phyloP scores from a whole-genome alignment of 2,888 invertebrate species.

The Epistrophe eligans region DNA sequence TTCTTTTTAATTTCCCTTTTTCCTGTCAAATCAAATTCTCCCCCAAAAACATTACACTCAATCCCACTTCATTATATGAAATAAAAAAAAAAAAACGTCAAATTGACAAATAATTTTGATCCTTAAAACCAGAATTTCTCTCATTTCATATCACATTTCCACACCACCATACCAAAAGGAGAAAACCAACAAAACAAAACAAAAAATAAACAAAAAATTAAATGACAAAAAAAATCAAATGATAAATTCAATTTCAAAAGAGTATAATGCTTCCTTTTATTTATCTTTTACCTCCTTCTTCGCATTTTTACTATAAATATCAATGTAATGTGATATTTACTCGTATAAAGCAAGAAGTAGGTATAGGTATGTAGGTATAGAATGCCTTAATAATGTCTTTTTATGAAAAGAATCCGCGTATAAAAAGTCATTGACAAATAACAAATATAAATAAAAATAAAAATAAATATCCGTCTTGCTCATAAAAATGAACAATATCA shows the following conservation, averaged over 20 bases:
- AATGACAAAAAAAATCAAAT: conserved; percentile 51
- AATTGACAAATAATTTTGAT: conserved; percentile 34
- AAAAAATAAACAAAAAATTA: neutral
- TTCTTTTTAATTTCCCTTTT: neutral
- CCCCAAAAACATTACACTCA: neutral
- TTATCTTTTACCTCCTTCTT: conserved; percentile 28
- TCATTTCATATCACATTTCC: conserved; percentile 34
- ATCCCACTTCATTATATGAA: conserved; percentile 9
- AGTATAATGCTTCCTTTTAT: conserved; percentile 46
- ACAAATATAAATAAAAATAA: conserved; percentile 39
- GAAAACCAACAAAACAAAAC: neutral
- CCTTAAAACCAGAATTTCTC: conserved; percentile 22
- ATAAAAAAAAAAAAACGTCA: conserved; percentile 4
- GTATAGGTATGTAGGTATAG: neutral
- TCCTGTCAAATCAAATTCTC: neutral
- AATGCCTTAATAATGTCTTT: conserved; percentile 6
- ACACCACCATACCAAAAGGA: neutral
- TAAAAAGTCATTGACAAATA: conserved; percentile 66
- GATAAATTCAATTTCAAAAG: conserved; percentile 44
- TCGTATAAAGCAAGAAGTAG: neutral
- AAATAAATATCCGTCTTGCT: conserved; percentile 51
- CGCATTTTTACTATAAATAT: conserved; percentile 5
- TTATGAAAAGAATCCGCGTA: conserved; percentile 40
- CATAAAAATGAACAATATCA: conserved; percentile 28
- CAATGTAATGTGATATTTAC: conserved; percentile 50